Base-by-base conservation (phyloP, 2,797 vertebrate genomes). In the Peromyscus nudipes region DNA sequence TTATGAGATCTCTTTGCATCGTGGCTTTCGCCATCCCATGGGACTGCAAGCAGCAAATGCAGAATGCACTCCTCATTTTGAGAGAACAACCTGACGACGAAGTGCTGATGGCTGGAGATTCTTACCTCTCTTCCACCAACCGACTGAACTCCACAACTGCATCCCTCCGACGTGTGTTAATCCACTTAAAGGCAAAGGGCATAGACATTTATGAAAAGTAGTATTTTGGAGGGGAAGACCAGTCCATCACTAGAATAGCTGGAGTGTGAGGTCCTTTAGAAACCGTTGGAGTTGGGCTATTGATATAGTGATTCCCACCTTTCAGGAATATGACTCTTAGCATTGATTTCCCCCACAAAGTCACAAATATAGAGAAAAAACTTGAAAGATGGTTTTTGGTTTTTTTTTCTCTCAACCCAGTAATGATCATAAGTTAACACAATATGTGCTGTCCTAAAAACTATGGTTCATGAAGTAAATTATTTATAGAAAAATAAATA, bases 401-500 rank as follows among this genome's bases (percentile, higher is more conserved):
- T 73, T 89, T 89, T 96, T 94, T 96, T 49, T 76, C 83, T 93
- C 88, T 95, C 55, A 94, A 71, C 8, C n/a, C 0, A 1, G 79
- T 88, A 87, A 88, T 67, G 27, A n/a, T 49, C 43, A 55, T 95
- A 96, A 76, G 73, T 95, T 71, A 91, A 87, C 86, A 76, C 12
- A 95, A 57, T 4, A 0, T 71, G 21, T 88, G 81, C 79, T 71
- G 9, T 88, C 81, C 52, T 91, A 67, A 91, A 96, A 80, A 77
- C 4, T 49, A 81, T 91, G n/a, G 40, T 86, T 55, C 87, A 96
- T 82, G 69, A 96, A 96, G 73, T 94, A 95, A 97, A 93, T 82
- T 75, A 94, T 94, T 96, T 96, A 92, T n/a, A 92, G 57, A 60
- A 95, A 97, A 96, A 92, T 55, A 95, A 97, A 95, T 77, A 95